Evolutionary conservation across 2,113 vertebrate species (phyloP).

Genomic region (Cebus imitator): DNA sequence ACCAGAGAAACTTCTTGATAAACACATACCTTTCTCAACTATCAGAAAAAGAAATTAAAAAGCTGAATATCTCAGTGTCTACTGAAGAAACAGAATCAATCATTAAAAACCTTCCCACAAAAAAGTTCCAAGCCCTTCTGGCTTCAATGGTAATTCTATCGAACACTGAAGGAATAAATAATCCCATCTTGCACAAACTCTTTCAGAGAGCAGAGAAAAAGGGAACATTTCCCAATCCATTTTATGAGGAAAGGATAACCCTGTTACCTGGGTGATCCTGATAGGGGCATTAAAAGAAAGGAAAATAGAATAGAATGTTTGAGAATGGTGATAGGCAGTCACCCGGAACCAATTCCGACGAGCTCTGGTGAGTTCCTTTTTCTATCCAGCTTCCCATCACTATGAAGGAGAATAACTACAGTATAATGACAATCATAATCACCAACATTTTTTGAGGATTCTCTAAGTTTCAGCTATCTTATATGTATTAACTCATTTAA

Average conservation of each 20-base stretch:
- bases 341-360: not conserved
- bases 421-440: not conserved
- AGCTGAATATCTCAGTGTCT: not conserved
- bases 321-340: not conserved
- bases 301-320: not conserved
- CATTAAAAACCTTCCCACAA: not conserved
- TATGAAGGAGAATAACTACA: not conserved
- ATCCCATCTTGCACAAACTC: not conserved
- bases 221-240: not conserved
- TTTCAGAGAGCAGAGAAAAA: not conserved
- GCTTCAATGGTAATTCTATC: not conserved
- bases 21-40: not conserved
- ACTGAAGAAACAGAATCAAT: not conserved
- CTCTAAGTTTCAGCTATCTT: not conserved
- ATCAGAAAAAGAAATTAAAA: not conserved
- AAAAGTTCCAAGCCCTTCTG: not conserved
- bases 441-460: not conserved
- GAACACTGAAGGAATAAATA: not conserved
- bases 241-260: not conserved
- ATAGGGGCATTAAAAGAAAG: not conserved
- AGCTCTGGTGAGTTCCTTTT: not conserved
- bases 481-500: not conserved
- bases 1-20: not conserved
- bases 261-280: not conserved
- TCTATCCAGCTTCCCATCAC: not conserved